Percentiles rank a stretch among this genome's conserved stretches.
phyloP scores from a whole-genome alignment of 2,888 invertebrate genomes.

The Polymixis lichenea region DNA sequence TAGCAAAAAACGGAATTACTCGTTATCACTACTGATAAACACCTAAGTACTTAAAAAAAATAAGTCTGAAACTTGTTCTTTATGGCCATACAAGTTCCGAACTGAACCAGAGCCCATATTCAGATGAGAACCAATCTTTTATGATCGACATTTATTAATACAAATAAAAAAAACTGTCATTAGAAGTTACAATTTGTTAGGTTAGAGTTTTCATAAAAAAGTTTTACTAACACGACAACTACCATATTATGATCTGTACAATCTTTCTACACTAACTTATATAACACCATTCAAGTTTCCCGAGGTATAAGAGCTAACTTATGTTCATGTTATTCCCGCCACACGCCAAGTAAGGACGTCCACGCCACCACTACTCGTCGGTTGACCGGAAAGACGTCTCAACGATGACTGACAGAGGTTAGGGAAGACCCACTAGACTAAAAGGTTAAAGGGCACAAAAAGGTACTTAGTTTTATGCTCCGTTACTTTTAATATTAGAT shows the following conservation, averaged over 20 bases:
- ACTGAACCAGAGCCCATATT: neutral
- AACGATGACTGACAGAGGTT: constrained; percentile 28
- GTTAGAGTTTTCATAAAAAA: neutral
- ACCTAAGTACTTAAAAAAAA: too few species aligned
- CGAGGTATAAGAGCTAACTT: constrained; percentile 6
- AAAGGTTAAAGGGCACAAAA: constrained; percentile 17
- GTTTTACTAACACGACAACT: neutral
- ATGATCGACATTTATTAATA: neutral
- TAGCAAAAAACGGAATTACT: neutral
- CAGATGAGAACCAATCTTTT: neutral
- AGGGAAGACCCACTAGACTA: constrained; percentile 4
- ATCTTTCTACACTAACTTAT: neutral
- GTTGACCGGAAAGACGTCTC: constrained; percentile 40
- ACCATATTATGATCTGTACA: neutral
- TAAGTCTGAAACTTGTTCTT: neutral
- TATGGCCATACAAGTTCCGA: neutral
- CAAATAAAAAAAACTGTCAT: neutral
- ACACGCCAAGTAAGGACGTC: neutral
- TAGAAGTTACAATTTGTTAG: neutral
- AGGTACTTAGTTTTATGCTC: neutral
- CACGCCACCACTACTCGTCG: constrained; percentile 11
- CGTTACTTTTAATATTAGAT: constrained; percentile 2
- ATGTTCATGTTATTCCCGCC: constrained; percentile 30
- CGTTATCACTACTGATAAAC: neutral
- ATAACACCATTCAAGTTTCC: neutral